phyloP scores from a whole-genome alignment of 1,140 invertebrate genomes.

The Coptotermes formosanus region DNA sequence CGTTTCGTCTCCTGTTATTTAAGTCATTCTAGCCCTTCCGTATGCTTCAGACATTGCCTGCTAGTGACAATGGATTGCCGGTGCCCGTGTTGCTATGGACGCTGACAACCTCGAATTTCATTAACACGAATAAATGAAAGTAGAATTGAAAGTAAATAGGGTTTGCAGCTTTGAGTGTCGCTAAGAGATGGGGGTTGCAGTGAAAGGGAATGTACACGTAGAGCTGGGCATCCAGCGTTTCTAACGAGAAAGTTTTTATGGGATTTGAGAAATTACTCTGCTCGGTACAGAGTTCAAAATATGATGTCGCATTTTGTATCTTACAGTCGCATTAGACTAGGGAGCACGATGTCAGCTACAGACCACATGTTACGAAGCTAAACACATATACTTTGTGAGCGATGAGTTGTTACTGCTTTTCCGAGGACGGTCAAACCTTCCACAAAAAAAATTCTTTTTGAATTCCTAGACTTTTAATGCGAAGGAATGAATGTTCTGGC shows the following conservation, averaged over 20 bases:
- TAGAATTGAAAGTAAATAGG: not conserved
- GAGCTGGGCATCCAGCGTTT: not conserved
- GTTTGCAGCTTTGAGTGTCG: not conserved
- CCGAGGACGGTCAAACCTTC: too few species aligned
- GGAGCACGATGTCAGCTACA: too few species aligned
- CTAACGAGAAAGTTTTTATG: not conserved
- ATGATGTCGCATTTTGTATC: too few species aligned
- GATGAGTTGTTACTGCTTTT: too few species aligned
- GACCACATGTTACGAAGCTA: too few species aligned
- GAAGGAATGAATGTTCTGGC: too few species aligned
- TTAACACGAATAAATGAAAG: constrained; percentile 14
- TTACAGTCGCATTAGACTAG: too few species aligned
- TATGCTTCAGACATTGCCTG: not conserved
- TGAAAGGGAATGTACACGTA: not conserved
- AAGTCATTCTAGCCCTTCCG: not conserved
- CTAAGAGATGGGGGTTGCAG: not conserved
- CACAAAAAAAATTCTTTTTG: too few species aligned
- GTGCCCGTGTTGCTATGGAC: not conserved
- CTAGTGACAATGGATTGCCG: not conserved
- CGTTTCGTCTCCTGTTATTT: not conserved
- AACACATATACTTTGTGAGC: too few species aligned
- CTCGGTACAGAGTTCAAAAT: too few species aligned
- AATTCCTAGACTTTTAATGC: too few species aligned
- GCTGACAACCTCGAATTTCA: constrained; percentile 6
- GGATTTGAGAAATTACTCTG: too few species aligned